Conservation (phyloP, 2,113 vertebrate species). For the Camelus bactrianus region DNA sequence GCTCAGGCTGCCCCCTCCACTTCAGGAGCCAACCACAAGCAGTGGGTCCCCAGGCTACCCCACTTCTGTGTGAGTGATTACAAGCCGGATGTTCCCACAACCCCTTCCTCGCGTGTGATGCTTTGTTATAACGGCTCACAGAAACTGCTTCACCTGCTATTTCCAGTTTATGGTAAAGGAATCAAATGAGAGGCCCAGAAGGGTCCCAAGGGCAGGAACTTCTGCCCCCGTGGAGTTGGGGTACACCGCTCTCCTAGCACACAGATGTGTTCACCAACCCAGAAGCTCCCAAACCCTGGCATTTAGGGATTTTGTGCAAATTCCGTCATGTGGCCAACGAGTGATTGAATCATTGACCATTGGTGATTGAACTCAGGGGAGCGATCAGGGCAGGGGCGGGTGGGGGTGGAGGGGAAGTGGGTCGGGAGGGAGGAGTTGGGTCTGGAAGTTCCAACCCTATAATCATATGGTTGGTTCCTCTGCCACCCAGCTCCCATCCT, state of each 20-base stretch:
- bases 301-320: neutral
- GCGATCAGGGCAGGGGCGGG: neutral
- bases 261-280: neutral
- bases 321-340: neutral
- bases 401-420: neutral
- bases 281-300: neutral
- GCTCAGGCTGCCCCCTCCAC: neutral
- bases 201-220: neutral
- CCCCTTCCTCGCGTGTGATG: neutral
- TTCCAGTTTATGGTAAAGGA: neutral
- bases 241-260: neutral
- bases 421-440: neutral
- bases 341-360: neutral
- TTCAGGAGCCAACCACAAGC: neutral
- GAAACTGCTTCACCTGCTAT: neutral
- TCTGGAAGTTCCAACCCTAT: neutral
- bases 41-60: neutral
- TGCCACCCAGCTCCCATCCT: neutral
- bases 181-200: neutral
- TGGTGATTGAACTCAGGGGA: neutral
- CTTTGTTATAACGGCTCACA: neutral
- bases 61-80: neutral
- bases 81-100: neutral
- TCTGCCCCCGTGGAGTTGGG: neutral
- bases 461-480: neutral